Conservation (phyloP, 2,888 invertebrate species). For the Noctua janthina region DNA sequence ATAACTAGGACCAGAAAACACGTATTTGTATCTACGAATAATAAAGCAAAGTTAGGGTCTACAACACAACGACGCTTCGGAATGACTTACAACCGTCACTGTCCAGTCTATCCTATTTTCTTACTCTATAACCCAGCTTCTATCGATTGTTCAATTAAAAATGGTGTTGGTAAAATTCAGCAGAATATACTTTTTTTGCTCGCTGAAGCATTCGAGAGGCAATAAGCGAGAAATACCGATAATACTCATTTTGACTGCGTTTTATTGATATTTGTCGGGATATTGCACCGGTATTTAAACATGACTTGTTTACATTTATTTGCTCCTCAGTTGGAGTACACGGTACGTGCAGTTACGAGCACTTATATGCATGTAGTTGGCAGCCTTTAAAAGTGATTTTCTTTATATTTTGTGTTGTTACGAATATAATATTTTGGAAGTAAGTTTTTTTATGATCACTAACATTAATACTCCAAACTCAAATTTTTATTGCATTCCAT, state of each 20-base stretch:
- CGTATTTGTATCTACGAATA: no score
- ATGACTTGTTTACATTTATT: conserved; percentile 26
- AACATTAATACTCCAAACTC: no score
- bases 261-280: conserved; percentile 49
- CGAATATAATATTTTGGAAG: no score
- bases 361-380: neutral
- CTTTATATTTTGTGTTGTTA: neutral
- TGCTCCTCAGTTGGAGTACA: neutral
- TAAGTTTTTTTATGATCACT: no score
- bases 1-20: no score
- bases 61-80: neutral
- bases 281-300: conserved; percentile 36
- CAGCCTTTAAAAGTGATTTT: neutral
- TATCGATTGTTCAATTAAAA: conserved; percentile 74
- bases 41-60: neutral
- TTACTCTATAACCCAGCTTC: conserved; percentile 36
- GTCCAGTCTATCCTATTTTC: conserved; percentile 10
- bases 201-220: conserved; percentile 49
- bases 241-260: conserved; percentile 47
- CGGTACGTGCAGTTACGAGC: neutral
- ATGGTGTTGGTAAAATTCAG: conserved; percentile 73
- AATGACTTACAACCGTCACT: neutral
- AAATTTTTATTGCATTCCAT: no score
- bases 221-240: conserved; percentile 58
- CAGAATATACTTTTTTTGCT: conserved; percentile 73